A percentile compares a stretch with the other conserved stretches of the same genome.
phyloP scores from a whole-genome alignment of 2,888 invertebrate genomes.

The Aquatica leii region DNA sequence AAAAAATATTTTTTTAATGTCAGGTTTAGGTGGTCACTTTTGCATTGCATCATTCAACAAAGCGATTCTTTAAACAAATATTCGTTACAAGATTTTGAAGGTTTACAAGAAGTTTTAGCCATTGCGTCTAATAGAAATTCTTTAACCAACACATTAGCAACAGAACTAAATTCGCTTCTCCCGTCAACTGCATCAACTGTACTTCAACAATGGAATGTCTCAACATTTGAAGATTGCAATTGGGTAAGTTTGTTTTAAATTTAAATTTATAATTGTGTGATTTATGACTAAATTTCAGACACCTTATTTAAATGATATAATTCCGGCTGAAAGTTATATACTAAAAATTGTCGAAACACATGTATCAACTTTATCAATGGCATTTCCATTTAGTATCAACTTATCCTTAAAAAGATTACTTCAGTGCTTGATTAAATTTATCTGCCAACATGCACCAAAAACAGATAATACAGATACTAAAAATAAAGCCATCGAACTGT shows the following conservation, averaged over 20 bases:
- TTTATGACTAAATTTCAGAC: no score
- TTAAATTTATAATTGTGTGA: not conserved
- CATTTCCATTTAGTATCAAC: constrained; percentile 67
- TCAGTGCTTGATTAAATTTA: constrained; percentile 70
- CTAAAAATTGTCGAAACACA: constrained; percentile 77
- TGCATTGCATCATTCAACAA: constrained; percentile 56
- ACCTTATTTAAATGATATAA: constrained; percentile 77
- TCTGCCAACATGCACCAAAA: constrained; percentile 68
- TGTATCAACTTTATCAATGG: constrained; percentile 69
- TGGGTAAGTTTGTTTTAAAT: constrained; percentile 61
- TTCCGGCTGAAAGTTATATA: constrained; percentile 85
- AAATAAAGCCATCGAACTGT: constrained; percentile 70
- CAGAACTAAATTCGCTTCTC: constrained; percentile 65
- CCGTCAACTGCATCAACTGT: constrained; percentile 66
- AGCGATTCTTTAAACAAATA: constrained; percentile 59
- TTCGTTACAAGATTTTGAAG: constrained; percentile 60
- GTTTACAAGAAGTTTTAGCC: constrained; percentile 60
- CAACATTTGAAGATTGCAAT: constrained; percentile 65
- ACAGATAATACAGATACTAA: constrained; percentile 71
- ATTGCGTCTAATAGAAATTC: constrained; percentile 58
- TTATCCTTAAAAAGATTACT: constrained; percentile 72
- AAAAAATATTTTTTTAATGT: constrained; percentile 9
- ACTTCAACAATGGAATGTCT: constrained; percentile 70
- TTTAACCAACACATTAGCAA: constrained; percentile 56
- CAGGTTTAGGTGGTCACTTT: constrained; percentile 55